Base-by-base conservation (phyloP, 2,797 vertebrate species). In the Crenuchus spilurus region DNA sequence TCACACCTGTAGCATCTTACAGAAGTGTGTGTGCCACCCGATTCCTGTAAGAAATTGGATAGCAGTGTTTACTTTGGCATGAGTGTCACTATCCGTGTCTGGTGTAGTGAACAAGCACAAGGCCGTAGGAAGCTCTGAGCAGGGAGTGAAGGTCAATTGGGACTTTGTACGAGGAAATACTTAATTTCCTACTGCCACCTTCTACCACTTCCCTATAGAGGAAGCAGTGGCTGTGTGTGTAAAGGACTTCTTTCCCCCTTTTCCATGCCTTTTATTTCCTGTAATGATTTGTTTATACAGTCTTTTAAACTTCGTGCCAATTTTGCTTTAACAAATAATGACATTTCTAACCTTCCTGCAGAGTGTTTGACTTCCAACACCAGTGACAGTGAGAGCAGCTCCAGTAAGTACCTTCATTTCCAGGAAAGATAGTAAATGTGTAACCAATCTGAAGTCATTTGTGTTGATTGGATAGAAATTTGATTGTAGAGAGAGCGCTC, bases 361-460 rank as follows among this genome's bases (percentile, higher is more conserved):
- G 98, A 99, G 94, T 97, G 96, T 55, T 93, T 99, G 94, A 99
- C 97, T 69, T 99, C 97, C 86, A 99, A 99, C 93, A 98, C 97
- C 85, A 99, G 97, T 88, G 97, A 99, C 95, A 99, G 97, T 85
- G 97, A 99, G 92, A 99, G 97, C 94, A 99, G 97, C 92, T 98
- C 97, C 87, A 99, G 97, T 99, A 95, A 98, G 98, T 97, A 82
- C 79, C 85, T 72, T 67, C 67, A 11, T 6, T 26, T 42, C 24
- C 13, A 6, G 57, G 33, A 33, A 65, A 66, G 1, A 4, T 24
- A 51, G 7, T 13, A 14, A 9, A 57, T 28, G 26, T 1, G 28
- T 35, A n/a, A 4, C 16, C 33, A 42, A 37, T 10, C 4, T 18
- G 28, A 39, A 26, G 10, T 28, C 28, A 1, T 26, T 31, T 1